Evolutionary conservation across 2,888 invertebrate genomes (phyloP).

Genomic region (Strigamia transsilvanica): DNA sequence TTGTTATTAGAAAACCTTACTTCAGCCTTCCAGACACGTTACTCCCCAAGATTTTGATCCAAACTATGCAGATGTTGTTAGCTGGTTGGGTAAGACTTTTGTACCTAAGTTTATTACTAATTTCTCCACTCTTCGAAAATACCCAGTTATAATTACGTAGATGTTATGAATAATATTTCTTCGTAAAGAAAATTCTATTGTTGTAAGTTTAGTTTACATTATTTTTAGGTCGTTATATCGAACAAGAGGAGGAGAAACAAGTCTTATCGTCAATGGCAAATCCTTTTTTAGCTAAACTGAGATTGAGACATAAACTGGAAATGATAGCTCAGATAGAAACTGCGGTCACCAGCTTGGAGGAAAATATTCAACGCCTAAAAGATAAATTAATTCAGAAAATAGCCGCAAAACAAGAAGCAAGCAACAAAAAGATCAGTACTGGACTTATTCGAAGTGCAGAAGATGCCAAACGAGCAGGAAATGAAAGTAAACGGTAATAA

Average conservation of each 20-base stretch:
- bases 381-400: constrained; percentile 58
- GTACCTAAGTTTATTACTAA: no score
- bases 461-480: constrained; percentile 43
- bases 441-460: constrained; percentile 51
- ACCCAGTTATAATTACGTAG: no score
- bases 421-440: constrained; percentile 4
- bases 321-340: constrained; percentile 54
- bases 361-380: constrained; percentile 57
- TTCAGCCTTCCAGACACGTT: neutral
- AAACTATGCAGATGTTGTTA: constrained; percentile 52
- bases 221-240: constrained; percentile 56
- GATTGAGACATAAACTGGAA: constrained; percentile 55
- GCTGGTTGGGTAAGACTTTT: constrained; percentile 49
- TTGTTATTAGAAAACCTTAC: neutral
- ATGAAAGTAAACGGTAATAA: constrained; percentile 22
- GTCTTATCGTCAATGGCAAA: constrained; percentile 54
- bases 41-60: constrained; percentile 7
- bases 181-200: no score
- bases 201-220: neutral
- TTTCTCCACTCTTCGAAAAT: no score
- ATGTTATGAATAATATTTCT: neutral
- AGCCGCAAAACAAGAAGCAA: constrained; percentile 51
- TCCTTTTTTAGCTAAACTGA: constrained; percentile 55
- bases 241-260: constrained; percentile 56
- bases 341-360: constrained; percentile 56